A percentile compares a stretch with the other conserved stretches of the same genome.
Evolutionary conservation across 2,888 invertebrate genomes (phyloP).

Genomic region (Eurytoma californica): DNA sequence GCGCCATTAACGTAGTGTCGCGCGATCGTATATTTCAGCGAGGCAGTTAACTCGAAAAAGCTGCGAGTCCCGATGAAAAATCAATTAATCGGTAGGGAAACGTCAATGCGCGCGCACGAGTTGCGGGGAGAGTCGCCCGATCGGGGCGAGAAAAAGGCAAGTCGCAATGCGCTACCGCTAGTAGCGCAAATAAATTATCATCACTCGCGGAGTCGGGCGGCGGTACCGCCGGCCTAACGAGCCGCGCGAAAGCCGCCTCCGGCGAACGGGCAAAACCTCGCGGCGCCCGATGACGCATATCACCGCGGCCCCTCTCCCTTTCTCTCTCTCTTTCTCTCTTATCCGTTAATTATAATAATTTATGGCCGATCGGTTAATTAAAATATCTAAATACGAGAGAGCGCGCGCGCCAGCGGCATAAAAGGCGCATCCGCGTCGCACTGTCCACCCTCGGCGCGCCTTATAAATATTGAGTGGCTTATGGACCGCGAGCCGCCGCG

Average conservation of each 20-base stretch:
- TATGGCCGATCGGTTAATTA: slow-evolving; percentile 72
- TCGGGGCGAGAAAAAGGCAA: not conserved
- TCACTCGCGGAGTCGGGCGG: slow-evolving; percentile 39
- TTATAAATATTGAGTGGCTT: slow-evolving; percentile 69
- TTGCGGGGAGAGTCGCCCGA: not conserved
- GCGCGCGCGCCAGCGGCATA: slow-evolving; percentile 55
- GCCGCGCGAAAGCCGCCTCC: slow-evolving; percentile 16
- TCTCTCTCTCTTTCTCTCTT: too few relatives aligned
- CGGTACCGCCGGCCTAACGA: slow-evolving; percentile 35
- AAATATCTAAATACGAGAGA: slow-evolving; percentile 71
- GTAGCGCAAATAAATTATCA: slow-evolving; percentile 56
- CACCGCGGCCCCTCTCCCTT: slow-evolving; percentile 11
- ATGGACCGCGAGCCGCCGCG: slow-evolving; percentile 56
- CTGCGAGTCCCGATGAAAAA: slow-evolving; percentile 48
- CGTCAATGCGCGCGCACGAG: not conserved
- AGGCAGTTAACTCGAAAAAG: slow-evolving; percentile 5
- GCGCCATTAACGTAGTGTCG: slow-evolving; percentile 27
- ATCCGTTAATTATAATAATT: slow-evolving; percentile 71
- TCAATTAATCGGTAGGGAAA: slow-evolving; percentile 48
- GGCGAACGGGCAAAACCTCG: slow-evolving; percentile 28
- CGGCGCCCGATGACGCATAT: slow-evolving; percentile 40
- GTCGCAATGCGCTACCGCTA: not conserved
- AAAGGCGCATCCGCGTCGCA: slow-evolving; percentile 55
- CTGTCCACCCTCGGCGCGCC: slow-evolving; percentile 62
- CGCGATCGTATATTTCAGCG: slow-evolving; percentile 6